phyloP scores from a whole-genome alignment of 2,888 invertebrate species.

The Patella pellucida region DNA sequence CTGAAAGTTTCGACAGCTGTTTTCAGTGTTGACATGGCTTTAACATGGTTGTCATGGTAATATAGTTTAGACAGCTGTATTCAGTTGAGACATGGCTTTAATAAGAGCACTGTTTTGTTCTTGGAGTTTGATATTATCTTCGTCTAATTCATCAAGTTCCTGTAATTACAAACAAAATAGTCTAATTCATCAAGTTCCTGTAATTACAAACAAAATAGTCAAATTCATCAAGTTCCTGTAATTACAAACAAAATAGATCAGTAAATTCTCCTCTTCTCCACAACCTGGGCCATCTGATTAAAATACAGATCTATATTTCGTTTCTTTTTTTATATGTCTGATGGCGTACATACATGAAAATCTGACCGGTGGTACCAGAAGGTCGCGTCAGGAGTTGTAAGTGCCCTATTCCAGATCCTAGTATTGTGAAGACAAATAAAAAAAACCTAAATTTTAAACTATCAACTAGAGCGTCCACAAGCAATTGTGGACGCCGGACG shows the following conservation, averaged over 20 bases:
- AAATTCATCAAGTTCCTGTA: constrained; percentile 58
- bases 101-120: constrained; percentile 62
- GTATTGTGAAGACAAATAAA: too few relatives aligned
- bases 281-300: too few relatives aligned
- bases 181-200: constrained; percentile 60
- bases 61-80: constrained; percentile 31
- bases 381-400: too few relatives aligned
- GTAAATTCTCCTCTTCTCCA: too few relatives aligned
- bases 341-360: too few relatives aligned
- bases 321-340: too few relatives aligned
- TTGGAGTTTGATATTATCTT: constrained; percentile 57
- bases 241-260: constrained; percentile 12
- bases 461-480: too few relatives aligned
- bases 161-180: constrained; percentile 33
- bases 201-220: constrained; percentile 33
- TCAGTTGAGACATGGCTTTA: constrained; percentile 58
- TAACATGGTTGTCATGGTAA: constrained; percentile 37
- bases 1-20: constrained; percentile 25
- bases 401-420: too few relatives aligned
- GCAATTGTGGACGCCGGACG: too few relatives aligned
- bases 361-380: too few relatives aligned
- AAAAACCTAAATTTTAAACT: too few relatives aligned
- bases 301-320: too few relatives aligned
- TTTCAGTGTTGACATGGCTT: constrained; percentile 58
- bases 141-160: constrained; percentile 59